Conservation (phyloP, 2,797 vertebrate species). For the Pangasius larnaudii region DNA sequence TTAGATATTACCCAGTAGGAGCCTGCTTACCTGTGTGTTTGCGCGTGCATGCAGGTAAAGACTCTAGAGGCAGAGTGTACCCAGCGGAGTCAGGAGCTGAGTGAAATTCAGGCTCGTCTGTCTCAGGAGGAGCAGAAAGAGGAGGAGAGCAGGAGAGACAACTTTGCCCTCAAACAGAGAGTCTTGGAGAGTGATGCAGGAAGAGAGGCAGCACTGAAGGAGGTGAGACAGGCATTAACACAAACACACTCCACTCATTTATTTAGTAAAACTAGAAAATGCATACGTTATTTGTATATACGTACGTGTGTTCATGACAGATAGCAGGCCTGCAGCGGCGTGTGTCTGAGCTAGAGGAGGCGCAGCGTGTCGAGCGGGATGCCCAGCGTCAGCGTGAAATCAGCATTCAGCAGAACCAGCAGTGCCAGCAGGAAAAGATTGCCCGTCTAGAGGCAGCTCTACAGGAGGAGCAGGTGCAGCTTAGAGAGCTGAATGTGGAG, state of each 20-base stretch:
- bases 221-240: conserved; percentile 69
- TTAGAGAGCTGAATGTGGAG: conserved; percentile 64
- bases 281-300: not conserved
- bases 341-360: conserved; percentile 70
- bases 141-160: conserved; percentile 72
- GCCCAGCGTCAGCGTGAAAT: conserved; percentile 68
- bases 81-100: conserved; percentile 72
- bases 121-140: conserved; percentile 72
- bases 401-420: conserved; percentile 65
- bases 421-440: conserved; percentile 65
- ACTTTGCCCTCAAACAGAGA: conserved; percentile 72
- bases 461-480: conserved; percentile 62
- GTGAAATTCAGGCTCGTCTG: conserved; percentile 72
- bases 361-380: conserved; percentile 59
- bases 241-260: not conserved
- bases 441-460: conserved; percentile 64
- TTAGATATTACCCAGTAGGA: not conserved
- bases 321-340: conserved; percentile 71
- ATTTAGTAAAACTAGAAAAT: not conserved
- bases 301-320: conserved; percentile 62
- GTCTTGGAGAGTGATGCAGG: conserved; percentile 73
- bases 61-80: conserved; percentile 73
- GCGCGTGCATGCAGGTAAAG: conserved; percentile 73
- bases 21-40: not conserved
- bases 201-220: conserved; percentile 72